Conservation (phyloP, 2,113 vertebrate species). For the Lamprotornis superbus region DNA sequence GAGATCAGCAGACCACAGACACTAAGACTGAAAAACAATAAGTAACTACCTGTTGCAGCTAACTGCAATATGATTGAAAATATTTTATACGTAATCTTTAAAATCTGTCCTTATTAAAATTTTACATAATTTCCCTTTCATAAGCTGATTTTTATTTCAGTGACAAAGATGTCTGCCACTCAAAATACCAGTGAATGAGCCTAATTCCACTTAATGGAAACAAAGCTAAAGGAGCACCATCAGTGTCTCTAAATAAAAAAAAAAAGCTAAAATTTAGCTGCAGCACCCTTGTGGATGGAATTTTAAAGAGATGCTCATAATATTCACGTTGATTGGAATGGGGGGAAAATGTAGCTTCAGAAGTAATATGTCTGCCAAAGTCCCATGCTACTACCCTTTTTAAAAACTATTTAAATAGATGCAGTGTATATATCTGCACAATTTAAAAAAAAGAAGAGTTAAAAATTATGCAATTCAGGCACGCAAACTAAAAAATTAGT, state of each 20-base stretch:
- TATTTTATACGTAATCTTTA: slow-evolving; percentile 20
- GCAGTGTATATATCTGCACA: neutral
- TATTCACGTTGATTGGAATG: neutral
- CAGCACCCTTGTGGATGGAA: neutral
- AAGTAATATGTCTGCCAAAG: neutral
- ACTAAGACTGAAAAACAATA: slow-evolving; percentile 51
- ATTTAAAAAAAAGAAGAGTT: neutral
- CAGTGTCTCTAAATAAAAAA: neutral
- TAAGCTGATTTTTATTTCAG: neutral
- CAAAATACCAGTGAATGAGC: neutral
- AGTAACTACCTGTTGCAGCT: slow-evolving; percentile 43
- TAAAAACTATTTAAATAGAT: neutral
- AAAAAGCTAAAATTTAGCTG: neutral
- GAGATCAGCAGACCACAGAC: slow-evolving; percentile 15
- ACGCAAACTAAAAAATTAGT: neutral
- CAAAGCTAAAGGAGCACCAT: neutral
- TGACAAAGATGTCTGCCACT: neutral
- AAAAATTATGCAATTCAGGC: neutral
- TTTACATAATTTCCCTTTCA: neutral
- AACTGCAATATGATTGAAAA: neutral
- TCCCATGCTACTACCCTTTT: neutral
- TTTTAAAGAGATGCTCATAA: neutral
- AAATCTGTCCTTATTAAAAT: neutral
- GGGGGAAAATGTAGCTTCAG: accelerated
- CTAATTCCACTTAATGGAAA: neutral